Evolutionary conservation across 2,797 vertebrate species (phyloP).

Genomic region (Myiotriccus ornatus): DNA sequence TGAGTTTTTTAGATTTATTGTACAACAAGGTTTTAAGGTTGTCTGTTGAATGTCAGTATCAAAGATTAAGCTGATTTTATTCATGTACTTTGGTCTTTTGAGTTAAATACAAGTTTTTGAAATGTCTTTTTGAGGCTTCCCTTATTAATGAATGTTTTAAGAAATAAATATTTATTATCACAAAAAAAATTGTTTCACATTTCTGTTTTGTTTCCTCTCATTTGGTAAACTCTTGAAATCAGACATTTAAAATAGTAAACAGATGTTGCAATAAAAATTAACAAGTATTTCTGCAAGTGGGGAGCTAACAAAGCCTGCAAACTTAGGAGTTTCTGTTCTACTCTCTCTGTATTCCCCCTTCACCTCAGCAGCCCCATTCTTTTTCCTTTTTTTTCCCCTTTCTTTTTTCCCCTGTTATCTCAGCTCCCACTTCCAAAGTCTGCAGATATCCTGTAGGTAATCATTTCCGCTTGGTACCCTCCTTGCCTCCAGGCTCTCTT

Average conservation of each 20-base stretch:
- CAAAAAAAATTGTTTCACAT: not conserved
- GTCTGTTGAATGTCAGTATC: not conserved
- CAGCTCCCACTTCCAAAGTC: not conserved
- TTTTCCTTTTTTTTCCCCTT: not conserved
- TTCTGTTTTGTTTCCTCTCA: slow-evolving; percentile 11
- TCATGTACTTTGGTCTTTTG: not conserved
- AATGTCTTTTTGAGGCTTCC: not conserved
- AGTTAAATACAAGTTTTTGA: not conserved
- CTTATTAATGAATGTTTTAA: slow-evolving; percentile 4
- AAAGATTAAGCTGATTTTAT: not conserved
- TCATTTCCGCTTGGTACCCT: not conserved
- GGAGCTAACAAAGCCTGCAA: not conserved
- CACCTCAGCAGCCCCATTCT: not conserved
- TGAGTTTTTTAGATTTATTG: not conserved
- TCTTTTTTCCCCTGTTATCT: not conserved
- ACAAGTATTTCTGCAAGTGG: not conserved
- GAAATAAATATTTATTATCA: slow-evolving; percentile 8
- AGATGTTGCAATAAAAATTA: slow-evolving; percentile 25
- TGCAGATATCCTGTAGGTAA: not conserved
- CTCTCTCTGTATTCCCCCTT: not conserved
- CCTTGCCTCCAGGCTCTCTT: not conserved
- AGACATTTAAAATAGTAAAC: not conserved
- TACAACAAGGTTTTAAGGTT: not conserved
- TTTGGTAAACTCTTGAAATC: slow-evolving; percentile 1
- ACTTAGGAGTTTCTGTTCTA: not conserved